Evolutionary conservation across 2,113 vertebrate genomes (phyloP).

Genomic region (Nicator chloris): DNA sequence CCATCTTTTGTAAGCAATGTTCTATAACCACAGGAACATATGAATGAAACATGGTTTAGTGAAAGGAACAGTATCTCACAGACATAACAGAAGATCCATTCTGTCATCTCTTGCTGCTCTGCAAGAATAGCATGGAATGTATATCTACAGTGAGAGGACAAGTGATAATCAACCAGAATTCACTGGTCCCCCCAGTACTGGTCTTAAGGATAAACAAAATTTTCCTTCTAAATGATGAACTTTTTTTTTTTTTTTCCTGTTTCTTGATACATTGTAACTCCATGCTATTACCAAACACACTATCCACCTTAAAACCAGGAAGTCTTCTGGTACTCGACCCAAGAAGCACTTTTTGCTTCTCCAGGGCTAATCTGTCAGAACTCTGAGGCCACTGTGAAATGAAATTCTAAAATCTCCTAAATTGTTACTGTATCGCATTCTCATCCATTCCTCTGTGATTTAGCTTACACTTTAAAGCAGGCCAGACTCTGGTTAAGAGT

Average conservation of each 20-base stretch:
- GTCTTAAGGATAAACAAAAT: neutral
- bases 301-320: neutral
- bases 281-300: neutral
- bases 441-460: neutral
- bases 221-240: neutral
- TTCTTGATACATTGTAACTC: neutral
- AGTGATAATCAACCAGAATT: neutral
- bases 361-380: neutral
- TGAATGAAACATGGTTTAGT: neutral
- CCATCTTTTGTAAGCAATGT: neutral
- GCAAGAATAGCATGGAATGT: neutral
- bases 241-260: too few species aligned
- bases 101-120: neutral
- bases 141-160: neutral
- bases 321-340: neutral
- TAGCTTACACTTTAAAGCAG: neutral
- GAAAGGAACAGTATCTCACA: neutral
- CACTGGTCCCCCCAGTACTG: neutral
- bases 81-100: neutral
- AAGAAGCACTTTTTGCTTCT: neutral
- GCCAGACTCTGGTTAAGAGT: neutral
- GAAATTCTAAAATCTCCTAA: neutral
- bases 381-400: neutral
- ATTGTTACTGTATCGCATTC: neutral
- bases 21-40: neutral